These are phyloP conservation scores for Nephrocerus scutellatus DNA, from an alignment of 2,888 invertebrate species.

Conservation along the genomic window DNA sequence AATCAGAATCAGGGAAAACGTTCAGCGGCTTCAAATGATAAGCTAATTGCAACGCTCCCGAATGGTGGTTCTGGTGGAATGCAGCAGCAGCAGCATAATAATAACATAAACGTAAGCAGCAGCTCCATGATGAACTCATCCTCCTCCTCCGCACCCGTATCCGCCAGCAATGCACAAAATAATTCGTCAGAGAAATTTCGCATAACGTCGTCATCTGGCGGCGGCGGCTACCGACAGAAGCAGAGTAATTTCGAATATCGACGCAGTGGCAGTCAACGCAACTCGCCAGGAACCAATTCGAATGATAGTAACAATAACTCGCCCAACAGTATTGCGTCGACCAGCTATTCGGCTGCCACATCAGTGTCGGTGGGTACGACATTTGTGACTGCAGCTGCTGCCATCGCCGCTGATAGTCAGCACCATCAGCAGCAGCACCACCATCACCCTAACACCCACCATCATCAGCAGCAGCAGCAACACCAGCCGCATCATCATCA, in stretches of 20 bases:
- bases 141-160: no score
- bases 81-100: no score
- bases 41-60: no score
- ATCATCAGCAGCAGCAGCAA: conserved; percentile 13
- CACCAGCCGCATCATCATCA: conserved; percentile 23
- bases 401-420: conserved; percentile 27
- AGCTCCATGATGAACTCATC: no score
- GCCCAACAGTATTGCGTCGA: conserved; percentile 43
- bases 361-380: conserved; percentile 13
- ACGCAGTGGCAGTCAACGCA: conserved; percentile 44
- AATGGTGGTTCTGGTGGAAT: no score
- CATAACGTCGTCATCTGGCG: conserved; percentile 7
- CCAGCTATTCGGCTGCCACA: conserved; percentile 15
- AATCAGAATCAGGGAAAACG: no score
- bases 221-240: conserved; percentile 31
- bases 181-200: conserved; percentile 22
- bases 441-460: conserved; percentile 27
- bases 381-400: conserved; percentile 22
- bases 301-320: conserved; percentile 47
- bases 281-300: conserved; percentile 46
- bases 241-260: conserved; percentile 39
- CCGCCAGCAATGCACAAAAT: conserved; percentile 18
- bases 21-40: no score
- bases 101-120: no score
- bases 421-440: conserved; percentile 23